Base-by-base conservation (phyloP, 2,113 vertebrate species). In the Thryonomys swinderianus region DNA sequence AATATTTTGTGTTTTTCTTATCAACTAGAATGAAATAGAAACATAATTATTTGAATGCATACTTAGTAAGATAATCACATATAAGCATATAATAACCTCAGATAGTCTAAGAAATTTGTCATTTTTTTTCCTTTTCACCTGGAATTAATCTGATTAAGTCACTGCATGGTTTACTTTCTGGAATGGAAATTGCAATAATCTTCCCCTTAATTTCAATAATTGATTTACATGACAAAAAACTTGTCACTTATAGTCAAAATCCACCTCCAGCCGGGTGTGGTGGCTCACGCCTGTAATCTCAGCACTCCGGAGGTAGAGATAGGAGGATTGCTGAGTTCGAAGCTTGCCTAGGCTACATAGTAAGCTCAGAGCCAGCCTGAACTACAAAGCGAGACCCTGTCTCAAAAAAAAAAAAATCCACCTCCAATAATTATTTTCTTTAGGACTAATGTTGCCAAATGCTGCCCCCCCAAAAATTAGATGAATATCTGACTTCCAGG, bases 61-160 rank as follows among this genome's bases (percentile, higher is more conserved):
- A 71, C 89, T 82, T 76, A 57, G 97, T 1, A 76, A 34, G 57
- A 73, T 95, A 96, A 95, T 87, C 66, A 91, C 30, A 92, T 80
- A 84, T 66, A 95, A 95, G 97, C 93, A 94, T 62, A 66, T 76
- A 96, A 95, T 76, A 94, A 89, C 25, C 89, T 96, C 93, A 66
- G 67, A 76, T 95, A 71, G 64, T 55, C 85, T 97, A 86, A 97
- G 88, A 97, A 96, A 34, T 94, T 93, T 94, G 76, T 85, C 80
- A 67, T 96, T 95, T 82, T 95, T 82, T 94, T 76, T 12, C 61
- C 81, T 95, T 88, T 74, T 93, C 90, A 94, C 73, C 85, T 95
- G 90, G 67, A 98, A 94, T 76, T 95, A 87, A 97, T 93, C 94
- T 93, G 91, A 98, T 97, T 96, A 97, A 96, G 61, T 95, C 96